phyloP scores from a whole-genome alignment of 2,888 invertebrate species.

The Rapana venosa region DNA sequence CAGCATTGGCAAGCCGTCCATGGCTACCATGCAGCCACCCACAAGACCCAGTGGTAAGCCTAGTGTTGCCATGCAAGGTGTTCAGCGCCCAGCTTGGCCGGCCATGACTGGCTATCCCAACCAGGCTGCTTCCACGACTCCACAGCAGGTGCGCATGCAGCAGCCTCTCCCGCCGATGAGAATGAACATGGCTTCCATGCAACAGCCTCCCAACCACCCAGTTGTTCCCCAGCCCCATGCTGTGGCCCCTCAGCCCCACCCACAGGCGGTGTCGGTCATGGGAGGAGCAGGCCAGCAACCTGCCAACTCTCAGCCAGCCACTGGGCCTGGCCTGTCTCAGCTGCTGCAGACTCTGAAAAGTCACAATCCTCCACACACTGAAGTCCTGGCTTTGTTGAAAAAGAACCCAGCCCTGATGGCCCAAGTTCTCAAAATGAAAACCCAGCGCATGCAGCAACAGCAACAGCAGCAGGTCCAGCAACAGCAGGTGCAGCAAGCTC shows the following conservation, averaged over 20 bases:
- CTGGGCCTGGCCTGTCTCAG: conserved; percentile 79
- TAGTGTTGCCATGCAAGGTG: conserved; percentile 45
- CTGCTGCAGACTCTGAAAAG: conserved; percentile 93
- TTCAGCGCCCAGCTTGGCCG: conserved; percentile 47
- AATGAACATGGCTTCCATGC: conserved; percentile 51
- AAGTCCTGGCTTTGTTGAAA: conserved; percentile 92
- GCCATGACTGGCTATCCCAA: conserved; percentile 30
- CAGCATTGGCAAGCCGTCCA: conserved; percentile 52
- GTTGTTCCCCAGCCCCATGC: conserved; percentile 59
- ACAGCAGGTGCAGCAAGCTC: conserved; percentile 47
- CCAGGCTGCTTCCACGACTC: conserved; percentile 39
- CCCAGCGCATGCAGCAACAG: conserved; percentile 66
- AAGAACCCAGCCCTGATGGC: conserved; percentile 97
- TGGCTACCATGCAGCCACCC: conserved; percentile 64
- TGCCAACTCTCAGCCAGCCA: conserved; percentile 55
- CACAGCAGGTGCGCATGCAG: conserved; percentile 54
- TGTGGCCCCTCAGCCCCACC: conserved; percentile 54
- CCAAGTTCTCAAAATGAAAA: conserved; percentile 91
- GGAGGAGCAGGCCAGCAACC: conserved; percentile 65
- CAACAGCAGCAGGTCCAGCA: conserved; percentile 66
- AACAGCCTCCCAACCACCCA: conserved; percentile 60
- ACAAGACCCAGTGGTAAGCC: conserved; percentile 47
- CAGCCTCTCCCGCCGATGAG: conserved; percentile 52
- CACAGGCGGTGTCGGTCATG: conserved; percentile 57
- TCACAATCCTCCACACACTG: conserved; percentile 94